A percentile compares a stretch with the other conserved stretches of the same genome.
Conservation (phyloP, 2,797 vertebrate genomes). For the Acomys russatus region DNA sequence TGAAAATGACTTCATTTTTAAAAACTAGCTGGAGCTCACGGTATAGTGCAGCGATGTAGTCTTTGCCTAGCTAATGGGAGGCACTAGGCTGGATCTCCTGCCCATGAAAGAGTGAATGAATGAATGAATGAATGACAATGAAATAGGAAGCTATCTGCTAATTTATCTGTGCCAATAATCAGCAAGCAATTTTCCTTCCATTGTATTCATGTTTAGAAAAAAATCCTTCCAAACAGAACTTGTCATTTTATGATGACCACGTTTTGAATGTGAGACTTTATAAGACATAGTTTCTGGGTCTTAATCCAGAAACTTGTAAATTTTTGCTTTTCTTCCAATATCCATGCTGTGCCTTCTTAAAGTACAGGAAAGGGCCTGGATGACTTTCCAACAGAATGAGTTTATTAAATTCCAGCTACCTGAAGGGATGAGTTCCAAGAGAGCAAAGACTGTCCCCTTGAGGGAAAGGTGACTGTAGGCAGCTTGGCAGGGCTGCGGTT, state of each 20-base stretch:
- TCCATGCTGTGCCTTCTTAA: background rate
- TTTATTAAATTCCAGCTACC: slow-evolving; percentile 2
- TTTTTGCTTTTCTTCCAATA: background rate
- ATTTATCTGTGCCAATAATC: background rate
- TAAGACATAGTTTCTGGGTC: slow-evolving; percentile 29
- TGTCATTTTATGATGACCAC: background rate
- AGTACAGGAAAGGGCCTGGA: background rate
- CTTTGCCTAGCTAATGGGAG: background rate
- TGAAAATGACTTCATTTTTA: background rate
- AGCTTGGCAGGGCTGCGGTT: background rate
- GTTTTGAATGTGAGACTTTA: background rate
- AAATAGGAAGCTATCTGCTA: slow-evolving; percentile 12
- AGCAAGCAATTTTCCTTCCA: background rate
- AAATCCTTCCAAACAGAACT: slow-evolving; percentile 32
- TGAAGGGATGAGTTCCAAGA: slow-evolving; percentile 13
- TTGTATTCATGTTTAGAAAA: slow-evolving; percentile 46
- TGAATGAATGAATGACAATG: background rate
- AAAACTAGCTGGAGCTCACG: background rate
- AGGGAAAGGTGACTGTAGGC: slow-evolving; percentile 35
- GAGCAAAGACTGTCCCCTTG: background rate
- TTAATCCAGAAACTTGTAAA: background rate
- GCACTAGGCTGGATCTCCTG: background rate
- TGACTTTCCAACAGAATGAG: slow-evolving; percentile 31
- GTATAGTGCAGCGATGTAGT: background rate
- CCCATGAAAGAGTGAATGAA: background rate